Base-by-base conservation (phyloP, 1,140 invertebrate species). In the Scaptodrosophila lebanonensis region DNA sequence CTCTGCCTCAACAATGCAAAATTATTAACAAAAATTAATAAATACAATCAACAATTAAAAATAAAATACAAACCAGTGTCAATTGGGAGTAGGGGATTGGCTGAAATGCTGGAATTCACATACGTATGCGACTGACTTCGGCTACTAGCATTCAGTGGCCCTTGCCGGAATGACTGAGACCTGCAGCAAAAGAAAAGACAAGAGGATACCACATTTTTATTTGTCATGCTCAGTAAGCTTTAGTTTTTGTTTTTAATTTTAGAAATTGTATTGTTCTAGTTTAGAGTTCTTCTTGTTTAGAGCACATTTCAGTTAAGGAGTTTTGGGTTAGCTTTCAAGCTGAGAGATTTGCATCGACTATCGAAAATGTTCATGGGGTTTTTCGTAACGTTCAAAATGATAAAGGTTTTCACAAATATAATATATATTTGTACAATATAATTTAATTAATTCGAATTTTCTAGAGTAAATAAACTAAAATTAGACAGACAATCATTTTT, bases 111-210 rank as follows among this genome's bases (percentile, higher is more conserved):
- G 89, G 91, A 91, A 89, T 91, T 91, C 89, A 92, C 86, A 86
- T 87, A 87, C 61, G 79, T 87, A 85, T 87, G 83, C 75, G 86
- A 87, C 76, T 87, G 86, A 87, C 86, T 87, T 86, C 86, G 84
- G 75, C 84, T 87, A 87, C 86, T 87, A 76, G 85, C 86, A 88
- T 89, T 84, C 88, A 90, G 82, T 88, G 90, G 88, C 87, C 89
- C 87, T 90, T 93, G 91, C 88, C 92, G 92, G 91, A 93, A 93
- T 88, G 93, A 94, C 89, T 93, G 93, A 89, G 92, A 93, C 92
- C 93, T 93, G 92, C 90, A 91, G 91, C 82, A 85, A 91, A 92
- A 91, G 91, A 92, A 91, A 92, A 88, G 88, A 89, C 88, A 90
- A 89, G 89, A 90, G 89, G 89, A 89, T 83, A 85, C 83, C 83